Conservation (phyloP, 1,140 invertebrate species). For the Telenomus remus region DNA sequence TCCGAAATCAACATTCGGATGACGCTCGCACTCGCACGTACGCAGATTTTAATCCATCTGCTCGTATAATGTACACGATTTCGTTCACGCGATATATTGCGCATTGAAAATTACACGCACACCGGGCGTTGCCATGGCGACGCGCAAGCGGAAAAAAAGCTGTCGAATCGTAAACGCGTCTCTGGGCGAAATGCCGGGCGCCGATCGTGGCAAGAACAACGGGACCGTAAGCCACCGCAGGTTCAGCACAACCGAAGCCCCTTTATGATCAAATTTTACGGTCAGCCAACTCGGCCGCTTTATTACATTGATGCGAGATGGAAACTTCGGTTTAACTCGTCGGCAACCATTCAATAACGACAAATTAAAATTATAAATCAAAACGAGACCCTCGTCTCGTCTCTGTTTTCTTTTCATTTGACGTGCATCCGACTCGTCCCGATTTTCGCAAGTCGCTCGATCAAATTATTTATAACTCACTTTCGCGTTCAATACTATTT, state of each 20-base stretch:
- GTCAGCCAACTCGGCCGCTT: no score
- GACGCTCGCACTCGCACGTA: slow-evolving; percentile 2
- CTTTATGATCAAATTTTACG: no score
- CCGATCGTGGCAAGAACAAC: slow-evolving; percentile 14
- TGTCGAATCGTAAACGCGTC: slow-evolving; percentile 29
- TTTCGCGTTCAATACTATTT: slow-evolving; percentile 12
- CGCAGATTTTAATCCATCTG: slow-evolving; percentile 46
- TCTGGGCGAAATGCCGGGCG: slow-evolving; percentile 25
- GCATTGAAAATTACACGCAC: slow-evolving; percentile 51
- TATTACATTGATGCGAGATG: no score
- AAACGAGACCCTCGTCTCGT: no score
- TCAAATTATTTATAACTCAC: slow-evolving; percentile 23
- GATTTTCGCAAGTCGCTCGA: slow-evolving; percentile 5
- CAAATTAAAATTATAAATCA: no score
- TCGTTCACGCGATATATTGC: slow-evolving; percentile 42
- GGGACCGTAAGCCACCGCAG: background rate
- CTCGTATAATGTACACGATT: slow-evolving; percentile 44
- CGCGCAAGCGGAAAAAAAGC: slow-evolving; percentile 23
- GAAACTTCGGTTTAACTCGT: no score
- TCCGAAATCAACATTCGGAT: background rate
- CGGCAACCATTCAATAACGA: no score
- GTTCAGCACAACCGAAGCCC: background rate
- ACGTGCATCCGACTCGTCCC: no score
- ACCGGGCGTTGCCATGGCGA: slow-evolving; percentile 48
- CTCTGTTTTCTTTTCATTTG: background rate